These are phyloP conservation scores for Poecile montanus DNA, from an alignment of 2,797 vertebrate genomes.

Conservation along the genomic window DNA sequence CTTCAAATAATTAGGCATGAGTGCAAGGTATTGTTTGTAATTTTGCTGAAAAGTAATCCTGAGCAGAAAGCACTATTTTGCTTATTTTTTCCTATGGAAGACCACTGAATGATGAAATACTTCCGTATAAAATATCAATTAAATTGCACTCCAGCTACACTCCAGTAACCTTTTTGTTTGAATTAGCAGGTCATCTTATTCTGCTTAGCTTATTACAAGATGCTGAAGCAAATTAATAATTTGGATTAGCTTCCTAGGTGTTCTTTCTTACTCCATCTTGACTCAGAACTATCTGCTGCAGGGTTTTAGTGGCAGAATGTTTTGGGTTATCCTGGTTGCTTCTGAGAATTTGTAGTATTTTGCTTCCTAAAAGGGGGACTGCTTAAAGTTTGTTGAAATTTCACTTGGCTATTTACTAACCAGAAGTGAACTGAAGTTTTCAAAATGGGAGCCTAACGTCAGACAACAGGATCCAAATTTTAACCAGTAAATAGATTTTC, in stretches of 20 bases:
- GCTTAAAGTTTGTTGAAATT: background rate
- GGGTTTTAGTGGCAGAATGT: background rate
- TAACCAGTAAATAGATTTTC: background rate
- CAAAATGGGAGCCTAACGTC: background rate
- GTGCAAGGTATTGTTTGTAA: background rate
- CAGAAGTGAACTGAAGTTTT: background rate
- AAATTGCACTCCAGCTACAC: background rate
- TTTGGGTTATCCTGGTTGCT: background rate
- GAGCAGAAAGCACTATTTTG: background rate
- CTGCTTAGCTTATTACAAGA: background rate
- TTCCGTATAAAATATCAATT: background rate
- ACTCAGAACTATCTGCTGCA: background rate
- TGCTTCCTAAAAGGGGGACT: background rate
- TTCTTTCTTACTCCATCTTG: background rate
- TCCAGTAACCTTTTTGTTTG: background rate
- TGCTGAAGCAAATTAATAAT: slow-evolving; percentile 19
- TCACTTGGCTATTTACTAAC: background rate
- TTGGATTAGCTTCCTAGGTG: background rate
- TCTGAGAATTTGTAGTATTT: background rate
- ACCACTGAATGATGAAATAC: background rate
- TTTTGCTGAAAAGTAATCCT: background rate
- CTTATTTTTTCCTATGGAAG: background rate
- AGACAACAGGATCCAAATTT: background rate
- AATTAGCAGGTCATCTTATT: background rate
- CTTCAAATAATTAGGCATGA: background rate